These are phyloP conservation scores for Liodrosophila aerea DNA, from an alignment of 2,888 invertebrate genomes.

Conservation along the genomic window DNA sequence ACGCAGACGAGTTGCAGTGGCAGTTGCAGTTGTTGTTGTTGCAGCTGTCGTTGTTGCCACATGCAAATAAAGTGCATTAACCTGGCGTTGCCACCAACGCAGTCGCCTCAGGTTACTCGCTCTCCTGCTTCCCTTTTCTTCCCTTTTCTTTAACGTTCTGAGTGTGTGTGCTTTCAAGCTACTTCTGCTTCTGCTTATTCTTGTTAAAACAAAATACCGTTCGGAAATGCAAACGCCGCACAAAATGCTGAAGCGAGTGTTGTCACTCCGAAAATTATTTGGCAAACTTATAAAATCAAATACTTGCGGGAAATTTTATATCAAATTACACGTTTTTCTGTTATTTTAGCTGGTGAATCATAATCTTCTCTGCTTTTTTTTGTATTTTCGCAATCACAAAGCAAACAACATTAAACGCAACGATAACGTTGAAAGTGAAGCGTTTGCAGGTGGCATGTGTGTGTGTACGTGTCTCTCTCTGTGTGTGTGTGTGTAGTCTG, in stretches of 20 bases:
- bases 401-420: conserved; percentile 63
- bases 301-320: conserved; percentile 63
- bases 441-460: conserved; percentile 57
- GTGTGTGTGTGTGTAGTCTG: conserved; percentile 17
- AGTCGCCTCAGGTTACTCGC: conserved; percentile 56
- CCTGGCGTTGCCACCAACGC: conserved; percentile 50
- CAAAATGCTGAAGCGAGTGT: conserved; percentile 28
- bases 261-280: no score
- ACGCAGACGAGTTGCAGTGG: not conserved
- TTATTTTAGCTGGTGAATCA: conserved; percentile 48
- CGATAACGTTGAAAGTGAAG: conserved; percentile 78
- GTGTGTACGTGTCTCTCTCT: conserved; percentile 17
- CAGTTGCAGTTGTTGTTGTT: conserved; percentile 6
- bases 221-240: conserved; percentile 70
- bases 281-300: conserved; percentile 22
- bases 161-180: no score
- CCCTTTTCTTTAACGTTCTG: conserved; percentile 1
- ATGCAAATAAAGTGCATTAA: conserved; percentile 70
- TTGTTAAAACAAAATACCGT: conserved; percentile 25
- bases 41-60: conserved; percentile 14
- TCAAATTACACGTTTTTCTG: conserved; percentile 51
- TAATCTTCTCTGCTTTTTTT: conserved; percentile 18
- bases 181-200: conserved; percentile 39
- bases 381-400: conserved; percentile 69
- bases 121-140: conserved; percentile 7